These are phyloP conservation scores for Anguilla pacifica DNA, from an alignment of 2,797 vertebrate genomes.

Conservation along the genomic window DNA sequence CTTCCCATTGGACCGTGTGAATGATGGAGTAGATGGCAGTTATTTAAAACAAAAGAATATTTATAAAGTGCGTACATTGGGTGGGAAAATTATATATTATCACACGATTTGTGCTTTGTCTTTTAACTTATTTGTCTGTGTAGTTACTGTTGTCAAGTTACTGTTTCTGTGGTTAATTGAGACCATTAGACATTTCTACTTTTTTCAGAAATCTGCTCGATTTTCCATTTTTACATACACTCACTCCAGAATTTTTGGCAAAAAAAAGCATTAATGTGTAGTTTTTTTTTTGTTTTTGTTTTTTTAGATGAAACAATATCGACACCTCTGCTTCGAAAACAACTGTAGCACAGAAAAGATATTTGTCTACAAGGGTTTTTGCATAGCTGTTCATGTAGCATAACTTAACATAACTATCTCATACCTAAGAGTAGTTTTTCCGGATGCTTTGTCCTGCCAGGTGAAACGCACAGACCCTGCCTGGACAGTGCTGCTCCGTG, in stretches of 20 bases:
- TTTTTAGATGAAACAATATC: not conserved
- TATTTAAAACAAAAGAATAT: not conserved
- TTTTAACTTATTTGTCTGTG: conserved; percentile 5
- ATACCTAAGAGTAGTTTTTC: not conserved
- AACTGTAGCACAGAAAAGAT: not conserved
- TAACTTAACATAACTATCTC: not conserved
- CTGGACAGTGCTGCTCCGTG: not conserved
- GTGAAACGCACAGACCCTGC: not conserved
- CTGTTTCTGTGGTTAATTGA: not conserved
- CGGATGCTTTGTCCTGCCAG: not conserved
- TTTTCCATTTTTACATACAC: conserved; percentile 6
- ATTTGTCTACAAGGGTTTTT: not conserved
- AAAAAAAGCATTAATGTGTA: conserved; percentile 6
- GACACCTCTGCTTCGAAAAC: not conserved
- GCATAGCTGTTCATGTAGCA: not conserved
- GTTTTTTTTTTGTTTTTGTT: not conserved
- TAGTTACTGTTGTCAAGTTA: not conserved
- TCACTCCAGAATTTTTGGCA: not conserved
- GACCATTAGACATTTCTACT: conserved; percentile 8
- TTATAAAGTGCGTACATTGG: not conserved
- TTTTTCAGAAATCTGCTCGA: not conserved
- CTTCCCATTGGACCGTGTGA: not conserved
- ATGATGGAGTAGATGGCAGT: not conserved
- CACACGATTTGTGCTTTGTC: not conserved
- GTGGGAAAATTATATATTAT: not conserved